phyloP scores from a whole-genome alignment of 2,797 vertebrate species.

The Octomys mimax region DNA sequence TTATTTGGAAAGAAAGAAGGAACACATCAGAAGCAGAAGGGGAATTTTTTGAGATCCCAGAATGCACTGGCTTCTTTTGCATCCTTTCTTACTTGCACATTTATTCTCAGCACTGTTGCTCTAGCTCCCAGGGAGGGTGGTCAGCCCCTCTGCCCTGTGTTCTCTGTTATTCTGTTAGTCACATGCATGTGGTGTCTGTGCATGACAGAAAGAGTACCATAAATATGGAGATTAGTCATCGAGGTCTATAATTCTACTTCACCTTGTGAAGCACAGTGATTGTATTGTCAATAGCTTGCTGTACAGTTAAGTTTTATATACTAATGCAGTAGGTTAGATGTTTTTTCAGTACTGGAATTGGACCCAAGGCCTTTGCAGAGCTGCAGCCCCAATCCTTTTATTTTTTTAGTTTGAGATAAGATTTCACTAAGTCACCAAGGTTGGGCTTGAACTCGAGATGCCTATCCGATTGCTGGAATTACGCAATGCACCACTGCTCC shows the following conservation, averaged over 20 bases:
- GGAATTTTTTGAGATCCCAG: constrained; percentile 26
- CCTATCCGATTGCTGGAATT: background rate
- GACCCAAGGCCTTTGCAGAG: background rate
- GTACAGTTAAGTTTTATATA: background rate
- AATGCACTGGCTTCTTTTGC: background rate
- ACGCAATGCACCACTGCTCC: background rate
- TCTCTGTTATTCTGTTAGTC: background rate
- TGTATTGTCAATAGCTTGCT: background rate
- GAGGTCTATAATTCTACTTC: background rate
- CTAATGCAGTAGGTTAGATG: background rate
- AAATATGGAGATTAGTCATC: background rate
- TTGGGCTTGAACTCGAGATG: background rate
- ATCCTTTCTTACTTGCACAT: background rate
- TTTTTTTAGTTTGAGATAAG: background rate
- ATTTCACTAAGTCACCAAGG: background rate
- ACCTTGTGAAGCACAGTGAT: background rate
- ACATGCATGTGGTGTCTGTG: background rate
- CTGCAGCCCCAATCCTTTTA: background rate
- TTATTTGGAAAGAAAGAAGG: constrained; percentile 52
- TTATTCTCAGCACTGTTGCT: background rate
- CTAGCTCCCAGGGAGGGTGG: background rate
- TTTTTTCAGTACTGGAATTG: background rate
- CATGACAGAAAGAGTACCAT: background rate
- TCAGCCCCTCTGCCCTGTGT: background rate
- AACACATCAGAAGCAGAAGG: constrained; percentile 40